Evolutionary conservation across 2,888 invertebrate genomes (phyloP), one percentile per base, ranked within the genome.

Genomic region (Hermaeophaga mercurialis): DNA sequence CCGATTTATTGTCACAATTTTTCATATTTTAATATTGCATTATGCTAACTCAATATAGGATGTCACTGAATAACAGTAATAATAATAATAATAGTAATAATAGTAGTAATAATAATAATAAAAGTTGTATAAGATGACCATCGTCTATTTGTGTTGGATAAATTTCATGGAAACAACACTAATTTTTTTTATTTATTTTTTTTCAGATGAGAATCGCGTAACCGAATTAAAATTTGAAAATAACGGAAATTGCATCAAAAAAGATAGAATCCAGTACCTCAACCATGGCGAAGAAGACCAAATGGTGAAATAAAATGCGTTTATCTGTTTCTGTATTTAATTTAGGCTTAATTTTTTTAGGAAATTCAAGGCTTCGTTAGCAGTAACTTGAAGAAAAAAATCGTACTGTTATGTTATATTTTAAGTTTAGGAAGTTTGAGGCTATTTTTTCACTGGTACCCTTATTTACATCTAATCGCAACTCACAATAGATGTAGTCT

Each of bases 361-460:
- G 83, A 86, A 69, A 85, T 89, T 49, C 80, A 81, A 68, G 89
- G 89, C 3, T 92, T 87, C 75, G 80, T 79, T 44, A 80, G 80
- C 64, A 82, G 82, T 69, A 75, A 80, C 67, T 78, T 81, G 54
- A 72, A 66, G 58, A 53, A 53, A 14, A 62, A 58, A 12, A 56
- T 85, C 36, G 82, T 84, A 8, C 86, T 86, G 81, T 68, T 84
- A 22, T 73, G 84, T 18, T 88, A 90, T 17, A 67, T 86, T 19
- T 60, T 90, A 41, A 88, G 90, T 1, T 82, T 83, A 22, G 95
- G 95, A 6, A 73, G 92, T 1, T 82, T 96, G 1, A 84, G 91
- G 59, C 82, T 96, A 66, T 75, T 95, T 62, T 89, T 92, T 79
- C 92, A 95, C 76, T 96, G 96, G 96, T 85, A 86, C 71, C 93